Percentiles rank a stretch among this genome's conserved stretches.
Evolutionary conservation across 2,113 vertebrate species (phyloP).

Genomic region (Onychorhynchus coronatus): DNA sequence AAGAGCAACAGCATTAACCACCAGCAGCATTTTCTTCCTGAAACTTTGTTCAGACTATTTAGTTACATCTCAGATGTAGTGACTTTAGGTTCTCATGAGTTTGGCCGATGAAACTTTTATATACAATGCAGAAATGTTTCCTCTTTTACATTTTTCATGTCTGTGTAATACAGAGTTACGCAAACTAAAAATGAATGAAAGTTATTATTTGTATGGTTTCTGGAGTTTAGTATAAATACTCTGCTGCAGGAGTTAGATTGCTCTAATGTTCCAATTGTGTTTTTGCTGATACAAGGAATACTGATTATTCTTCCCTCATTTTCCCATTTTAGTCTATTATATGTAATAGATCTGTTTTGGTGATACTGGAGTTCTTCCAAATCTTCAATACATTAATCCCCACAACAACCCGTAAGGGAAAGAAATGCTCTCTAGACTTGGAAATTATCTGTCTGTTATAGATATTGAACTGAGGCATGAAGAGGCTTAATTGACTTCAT

Average conservation of each 20-base stretch:
- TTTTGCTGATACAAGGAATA: background rate
- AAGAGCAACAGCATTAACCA: background rate
- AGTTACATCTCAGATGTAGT: background rate
- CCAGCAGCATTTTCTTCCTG: background rate
- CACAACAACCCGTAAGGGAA: background rate
- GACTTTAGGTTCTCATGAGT: background rate
- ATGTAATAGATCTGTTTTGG: background rate
- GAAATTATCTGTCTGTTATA: background rate
- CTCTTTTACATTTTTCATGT: background rate
- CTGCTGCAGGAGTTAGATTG: background rate
- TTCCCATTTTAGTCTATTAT: background rate
- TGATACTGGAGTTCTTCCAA: background rate
- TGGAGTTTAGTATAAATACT: background rate
- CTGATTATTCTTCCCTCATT: background rate
- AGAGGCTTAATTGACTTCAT: conserved; percentile 5
- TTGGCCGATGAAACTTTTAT: background rate
- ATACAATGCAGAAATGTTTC: background rate
- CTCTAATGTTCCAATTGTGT: background rate
- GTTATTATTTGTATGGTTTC: background rate
- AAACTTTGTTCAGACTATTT: background rate
- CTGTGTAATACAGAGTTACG: background rate
- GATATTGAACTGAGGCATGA: background rate
- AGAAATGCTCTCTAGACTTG: background rate
- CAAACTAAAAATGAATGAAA: background rate
- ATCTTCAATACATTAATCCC: background rate